Evolutionary conservation across 2,113 vertebrate species (phyloP).

Genomic region (Sinocyclocheilus anophthalmus): DNA sequence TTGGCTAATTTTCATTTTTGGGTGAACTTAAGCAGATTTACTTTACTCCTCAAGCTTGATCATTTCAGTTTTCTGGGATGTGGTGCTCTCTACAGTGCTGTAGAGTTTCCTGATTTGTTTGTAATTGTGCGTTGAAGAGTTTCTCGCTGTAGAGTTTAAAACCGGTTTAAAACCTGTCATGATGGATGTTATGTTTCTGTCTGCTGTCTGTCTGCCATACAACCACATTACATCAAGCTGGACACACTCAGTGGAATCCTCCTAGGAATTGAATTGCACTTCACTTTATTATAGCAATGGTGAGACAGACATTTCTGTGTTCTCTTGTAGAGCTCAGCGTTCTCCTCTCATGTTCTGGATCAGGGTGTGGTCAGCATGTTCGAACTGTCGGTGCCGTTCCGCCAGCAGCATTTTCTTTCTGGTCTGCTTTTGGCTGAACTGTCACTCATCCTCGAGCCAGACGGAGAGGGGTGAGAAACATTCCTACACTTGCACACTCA

Average conservation of each 20-base stretch:
- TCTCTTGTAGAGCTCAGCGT: constrained; percentile 80
- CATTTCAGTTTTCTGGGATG: no score
- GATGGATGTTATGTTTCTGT: not conserved
- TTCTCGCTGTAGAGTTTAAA: not conserved
- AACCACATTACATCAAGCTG: not conserved
- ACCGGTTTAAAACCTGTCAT: not conserved
- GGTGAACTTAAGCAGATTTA: no score
- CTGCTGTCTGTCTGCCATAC: not conserved
- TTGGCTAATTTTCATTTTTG: no score
- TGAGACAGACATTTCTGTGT: not conserved
- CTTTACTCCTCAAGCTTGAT: no score
- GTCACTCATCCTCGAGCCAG: constrained; percentile 86
- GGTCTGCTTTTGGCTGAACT: constrained; percentile 85
- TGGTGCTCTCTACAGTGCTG: not conserved
- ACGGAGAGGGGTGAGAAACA: constrained; percentile 83
- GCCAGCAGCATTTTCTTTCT: constrained; percentile 89
- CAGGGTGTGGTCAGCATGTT: constrained; percentile 87
- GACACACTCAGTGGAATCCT: not conserved
- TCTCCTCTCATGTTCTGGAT: constrained; percentile 85
- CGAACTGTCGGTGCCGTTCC: constrained; percentile 84
- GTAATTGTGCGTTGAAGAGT: constrained; percentile 1
- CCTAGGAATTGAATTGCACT: not conserved
- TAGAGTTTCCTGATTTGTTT: not conserved
- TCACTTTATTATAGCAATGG: no score
- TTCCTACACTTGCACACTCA: not conserved